phyloP scores from a whole-genome alignment of 2,797 vertebrate species.

The Manis crassicaudata region DNA sequence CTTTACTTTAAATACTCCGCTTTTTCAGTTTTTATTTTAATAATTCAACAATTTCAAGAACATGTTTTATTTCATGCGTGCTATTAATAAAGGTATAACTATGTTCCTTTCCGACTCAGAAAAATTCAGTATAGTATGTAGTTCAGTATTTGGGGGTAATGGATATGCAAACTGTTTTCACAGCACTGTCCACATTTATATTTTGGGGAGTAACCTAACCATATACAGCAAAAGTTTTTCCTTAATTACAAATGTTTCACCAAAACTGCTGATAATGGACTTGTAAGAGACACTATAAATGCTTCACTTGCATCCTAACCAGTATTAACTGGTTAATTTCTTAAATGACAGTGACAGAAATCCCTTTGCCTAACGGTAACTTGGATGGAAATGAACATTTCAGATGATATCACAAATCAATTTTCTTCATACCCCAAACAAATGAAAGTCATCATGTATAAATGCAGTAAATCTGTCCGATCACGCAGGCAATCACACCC shows the following conservation, averaged over 20 bases:
- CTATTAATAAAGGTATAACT: neutral
- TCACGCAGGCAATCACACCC: neutral
- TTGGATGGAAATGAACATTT: neutral
- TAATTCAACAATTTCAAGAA: neutral
- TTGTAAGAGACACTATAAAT: neutral
- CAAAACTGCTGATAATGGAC: constrained; percentile 47
- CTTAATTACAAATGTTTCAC: constrained; percentile 71
- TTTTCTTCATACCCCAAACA: neutral
- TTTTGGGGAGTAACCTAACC: constrained; percentile 65
- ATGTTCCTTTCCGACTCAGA: neutral
- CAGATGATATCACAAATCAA: neutral
- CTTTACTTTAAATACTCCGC: constrained; percentile 53
- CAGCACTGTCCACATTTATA: constrained; percentile 61
- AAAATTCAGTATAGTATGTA: neutral
- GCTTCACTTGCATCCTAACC: neutral
- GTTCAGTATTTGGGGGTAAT: constrained; percentile 32
- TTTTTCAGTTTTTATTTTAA: neutral
- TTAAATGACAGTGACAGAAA: neutral
- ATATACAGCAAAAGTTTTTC: constrained; percentile 3
- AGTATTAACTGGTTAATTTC: neutral
- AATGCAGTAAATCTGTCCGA: neutral
- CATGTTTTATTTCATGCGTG: neutral
- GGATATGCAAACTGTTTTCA: constrained; percentile 64
- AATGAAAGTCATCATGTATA: neutral
- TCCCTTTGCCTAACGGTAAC: neutral